These are phyloP conservation scores for Paelopatides confundens DNA, from an alignment of 53 echinoderm and acorn worm genomes.

Conservation along the genomic window DNA sequence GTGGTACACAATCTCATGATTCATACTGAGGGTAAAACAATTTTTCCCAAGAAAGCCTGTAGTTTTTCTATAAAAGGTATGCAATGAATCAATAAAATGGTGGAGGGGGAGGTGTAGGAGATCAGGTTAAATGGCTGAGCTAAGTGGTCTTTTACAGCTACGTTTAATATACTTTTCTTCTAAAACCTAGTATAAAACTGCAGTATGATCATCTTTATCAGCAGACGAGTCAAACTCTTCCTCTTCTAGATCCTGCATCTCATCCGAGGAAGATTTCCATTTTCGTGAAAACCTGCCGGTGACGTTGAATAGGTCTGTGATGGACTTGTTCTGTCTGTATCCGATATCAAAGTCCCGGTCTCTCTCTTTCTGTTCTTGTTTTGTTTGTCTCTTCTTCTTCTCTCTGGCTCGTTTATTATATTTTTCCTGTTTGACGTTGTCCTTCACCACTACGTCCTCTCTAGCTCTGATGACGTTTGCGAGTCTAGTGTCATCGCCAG, in stretches of 20 bases:
- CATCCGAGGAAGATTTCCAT: constrained; percentile 40
- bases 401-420: constrained; percentile 47
- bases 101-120: no score
- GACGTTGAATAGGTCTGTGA: neutral
- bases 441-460: neutral
- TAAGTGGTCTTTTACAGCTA: no score
- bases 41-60: no score
- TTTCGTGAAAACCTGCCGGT: constrained; percentile 39
- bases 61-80: no score
- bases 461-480: neutral
- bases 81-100: no score
- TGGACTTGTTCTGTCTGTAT: neutral
- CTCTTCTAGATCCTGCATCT: constrained; percentile 48
- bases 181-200: neutral
- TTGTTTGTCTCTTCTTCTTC: constrained; percentile 46
- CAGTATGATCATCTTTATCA: neutral
- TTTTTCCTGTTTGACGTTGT: constrained; percentile 33
- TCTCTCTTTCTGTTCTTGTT: constrained; percentile 40
- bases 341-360: constrained; percentile 53
- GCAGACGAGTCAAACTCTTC: neutral
- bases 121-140: no score
- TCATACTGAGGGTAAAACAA: no score
- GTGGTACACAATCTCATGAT: no score
- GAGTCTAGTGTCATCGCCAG: no score
- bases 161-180: no score